phyloP scores from a whole-genome alignment of 1,140 invertebrate genomes.

The Helicoverpa zea region DNA sequence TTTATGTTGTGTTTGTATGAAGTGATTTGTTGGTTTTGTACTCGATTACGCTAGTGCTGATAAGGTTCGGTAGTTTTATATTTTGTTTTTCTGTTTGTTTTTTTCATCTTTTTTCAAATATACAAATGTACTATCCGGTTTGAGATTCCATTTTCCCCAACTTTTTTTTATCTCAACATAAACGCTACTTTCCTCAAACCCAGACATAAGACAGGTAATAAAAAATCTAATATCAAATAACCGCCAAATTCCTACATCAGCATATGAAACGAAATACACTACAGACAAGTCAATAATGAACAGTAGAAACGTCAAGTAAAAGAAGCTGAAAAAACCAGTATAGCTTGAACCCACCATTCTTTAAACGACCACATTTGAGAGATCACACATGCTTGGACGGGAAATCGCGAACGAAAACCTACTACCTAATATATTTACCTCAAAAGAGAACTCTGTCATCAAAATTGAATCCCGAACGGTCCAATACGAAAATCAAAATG shows the following conservation, averaged over 20 bases:
- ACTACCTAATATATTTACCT: slow-evolving; percentile 47
- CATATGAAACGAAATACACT: slow-evolving; percentile 28
- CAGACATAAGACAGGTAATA: slow-evolving; percentile 17
- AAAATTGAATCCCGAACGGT: slow-evolving; percentile 42
- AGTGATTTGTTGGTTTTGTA: too few relatives aligned
- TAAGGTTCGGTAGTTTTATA: too few relatives aligned
- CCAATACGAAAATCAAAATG: slow-evolving; percentile 48
- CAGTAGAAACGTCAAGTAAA: slow-evolving; percentile 19
- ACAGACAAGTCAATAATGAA: slow-evolving; percentile 46
- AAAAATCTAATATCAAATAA: slow-evolving; percentile 35
- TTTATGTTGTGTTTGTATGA: background rate
- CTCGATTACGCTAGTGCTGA: too few relatives aligned
- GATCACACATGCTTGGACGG: background rate
- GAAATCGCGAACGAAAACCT: slow-evolving; percentile 42
- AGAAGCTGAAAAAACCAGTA: slow-evolving; percentile 25
- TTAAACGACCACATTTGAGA: background rate
- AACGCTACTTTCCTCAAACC: background rate
- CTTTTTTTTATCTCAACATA: background rate
- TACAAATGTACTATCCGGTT: too few relatives aligned
- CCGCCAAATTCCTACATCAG: slow-evolving; percentile 19
- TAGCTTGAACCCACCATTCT: background rate
- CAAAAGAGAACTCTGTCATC: slow-evolving; percentile 48
- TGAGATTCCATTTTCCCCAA: too few relatives aligned
- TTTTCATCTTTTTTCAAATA: too few relatives aligned
- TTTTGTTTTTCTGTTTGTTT: too few relatives aligned